These are phyloP conservation scores for Sarcoramphus papa DNA, from an alignment of 2,797 vertebrate genomes.

Conservation along the genomic window DNA sequence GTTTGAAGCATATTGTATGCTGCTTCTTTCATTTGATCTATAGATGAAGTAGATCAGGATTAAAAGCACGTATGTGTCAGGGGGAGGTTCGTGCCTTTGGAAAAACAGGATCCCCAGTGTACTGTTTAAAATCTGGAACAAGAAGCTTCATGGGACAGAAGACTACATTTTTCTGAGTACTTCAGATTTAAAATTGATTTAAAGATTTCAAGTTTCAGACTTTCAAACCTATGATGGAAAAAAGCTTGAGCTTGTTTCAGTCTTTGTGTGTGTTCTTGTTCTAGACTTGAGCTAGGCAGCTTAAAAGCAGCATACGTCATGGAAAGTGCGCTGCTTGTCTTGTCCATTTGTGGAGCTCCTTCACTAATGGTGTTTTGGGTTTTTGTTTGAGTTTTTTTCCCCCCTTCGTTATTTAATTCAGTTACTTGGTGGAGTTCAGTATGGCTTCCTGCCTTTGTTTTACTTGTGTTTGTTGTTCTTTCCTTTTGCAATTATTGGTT, in stretches of 20 bases:
- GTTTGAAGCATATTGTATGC: neutral
- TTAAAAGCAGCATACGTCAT: neutral
- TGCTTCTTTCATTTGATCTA: neutral
- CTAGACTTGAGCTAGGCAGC: neutral
- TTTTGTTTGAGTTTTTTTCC: neutral
- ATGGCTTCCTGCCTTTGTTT: slow-evolving; percentile 37
- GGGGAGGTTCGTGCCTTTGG: neutral
- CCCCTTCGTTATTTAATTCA: neutral
- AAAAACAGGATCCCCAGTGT: neutral
- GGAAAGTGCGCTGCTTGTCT: neutral
- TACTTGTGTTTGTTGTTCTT: slow-evolving; percentile 47
- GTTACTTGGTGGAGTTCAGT: neutral
- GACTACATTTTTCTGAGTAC: neutral
- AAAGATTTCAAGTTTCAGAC: neutral
- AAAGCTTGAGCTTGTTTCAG: neutral
- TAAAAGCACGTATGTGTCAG: neutral
- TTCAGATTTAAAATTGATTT: neutral
- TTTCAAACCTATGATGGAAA: neutral
- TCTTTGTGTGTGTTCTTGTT: neutral
- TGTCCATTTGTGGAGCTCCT: neutral
- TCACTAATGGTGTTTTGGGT: neutral
- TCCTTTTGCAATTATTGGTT: slow-evolving; percentile 53
- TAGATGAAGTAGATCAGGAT: neutral
- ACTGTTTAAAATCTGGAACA: neutral
- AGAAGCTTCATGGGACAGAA: neutral